Conservation (phyloP, 2,113 vertebrate genomes). For the Rhinogobius similis region DNA sequence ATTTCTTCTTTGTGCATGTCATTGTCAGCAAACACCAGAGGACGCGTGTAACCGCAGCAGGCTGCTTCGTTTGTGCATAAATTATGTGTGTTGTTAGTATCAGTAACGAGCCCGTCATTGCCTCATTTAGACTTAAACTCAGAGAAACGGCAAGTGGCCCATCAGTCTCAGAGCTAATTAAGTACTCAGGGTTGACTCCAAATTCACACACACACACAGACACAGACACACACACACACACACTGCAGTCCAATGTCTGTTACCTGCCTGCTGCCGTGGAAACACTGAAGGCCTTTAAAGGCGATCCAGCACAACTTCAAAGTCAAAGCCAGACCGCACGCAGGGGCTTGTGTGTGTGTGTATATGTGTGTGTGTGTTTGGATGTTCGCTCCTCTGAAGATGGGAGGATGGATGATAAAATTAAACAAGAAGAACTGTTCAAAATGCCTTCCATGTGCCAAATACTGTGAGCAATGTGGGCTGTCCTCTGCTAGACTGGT, state of each 20-base stretch:
- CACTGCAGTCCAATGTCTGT: constrained; percentile 57
- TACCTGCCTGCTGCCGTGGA: constrained; percentile 73
- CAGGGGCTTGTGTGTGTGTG: constrained; percentile 23
- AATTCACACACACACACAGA: constrained; percentile 22
- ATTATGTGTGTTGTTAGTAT: constrained; percentile 64
- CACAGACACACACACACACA: neutral
- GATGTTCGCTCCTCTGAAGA: constrained; percentile 38
- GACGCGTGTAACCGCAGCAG: constrained; percentile 49
- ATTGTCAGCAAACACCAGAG: constrained; percentile 48
- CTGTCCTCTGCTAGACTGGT: constrained; percentile 14
- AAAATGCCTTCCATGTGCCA: constrained; percentile 33
- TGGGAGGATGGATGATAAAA: constrained; percentile 59
- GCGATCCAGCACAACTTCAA: constrained; percentile 72
- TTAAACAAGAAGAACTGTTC: constrained; percentile 59
- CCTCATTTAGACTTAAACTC: constrained; percentile 67
- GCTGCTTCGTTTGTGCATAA: constrained; percentile 52
- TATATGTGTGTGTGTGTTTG: constrained; percentile 21
- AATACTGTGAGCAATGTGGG: constrained; percentile 20
- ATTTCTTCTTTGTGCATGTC: constrained; percentile 49
- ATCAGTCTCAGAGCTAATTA: constrained; percentile 68
- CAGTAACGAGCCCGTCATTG: constrained; percentile 63
- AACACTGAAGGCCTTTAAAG: constrained; percentile 70
- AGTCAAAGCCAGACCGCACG: constrained; percentile 55
- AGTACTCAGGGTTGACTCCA: constrained; percentile 46
- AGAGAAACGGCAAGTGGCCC: constrained; percentile 59